These are phyloP conservation scores for Laticauda colubrina DNA, from an alignment of 2,113 vertebrate genomes.

Conservation along the genomic window DNA sequence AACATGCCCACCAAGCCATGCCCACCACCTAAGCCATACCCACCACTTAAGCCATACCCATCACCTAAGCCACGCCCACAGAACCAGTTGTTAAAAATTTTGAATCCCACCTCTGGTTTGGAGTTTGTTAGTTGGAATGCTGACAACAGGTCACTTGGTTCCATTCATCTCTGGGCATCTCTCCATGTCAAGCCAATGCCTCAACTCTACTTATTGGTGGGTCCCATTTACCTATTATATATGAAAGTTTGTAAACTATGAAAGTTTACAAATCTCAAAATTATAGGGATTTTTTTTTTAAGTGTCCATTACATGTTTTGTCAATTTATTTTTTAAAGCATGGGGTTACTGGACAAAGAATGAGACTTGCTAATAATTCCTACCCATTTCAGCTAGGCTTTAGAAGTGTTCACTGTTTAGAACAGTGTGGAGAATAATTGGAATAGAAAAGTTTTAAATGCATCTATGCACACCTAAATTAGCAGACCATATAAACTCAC, in stretches of 20 bases:
- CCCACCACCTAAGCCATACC: too few relatives aligned
- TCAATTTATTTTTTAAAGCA: conserved; percentile 43
- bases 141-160: neutral
- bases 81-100: too few relatives aligned
- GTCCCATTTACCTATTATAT: neutral
- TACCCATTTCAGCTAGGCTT: neutral
- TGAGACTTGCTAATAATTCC: neutral
- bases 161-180: neutral
- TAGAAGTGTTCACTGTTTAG: neutral
- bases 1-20: too few relatives aligned
- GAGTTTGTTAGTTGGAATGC: too few relatives aligned
- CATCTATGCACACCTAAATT: neutral
- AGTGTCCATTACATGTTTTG: conserved; percentile 9
- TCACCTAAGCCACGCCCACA: too few relatives aligned
- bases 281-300: neutral
- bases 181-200: neutral
- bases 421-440: neutral
- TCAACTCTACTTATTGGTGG: neutral
- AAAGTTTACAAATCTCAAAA: neutral
- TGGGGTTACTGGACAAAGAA: neutral
- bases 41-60: too few relatives aligned
- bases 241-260: neutral
- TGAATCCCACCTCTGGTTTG: too few relatives aligned
- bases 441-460: neutral
- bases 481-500: neutral